Percentiles rank a stretch among this genome's conserved stretches.
These are phyloP conservation scores for Ailurus styani DNA, from an alignment of 2,113 vertebrate species.

Conservation along the genomic window DNA sequence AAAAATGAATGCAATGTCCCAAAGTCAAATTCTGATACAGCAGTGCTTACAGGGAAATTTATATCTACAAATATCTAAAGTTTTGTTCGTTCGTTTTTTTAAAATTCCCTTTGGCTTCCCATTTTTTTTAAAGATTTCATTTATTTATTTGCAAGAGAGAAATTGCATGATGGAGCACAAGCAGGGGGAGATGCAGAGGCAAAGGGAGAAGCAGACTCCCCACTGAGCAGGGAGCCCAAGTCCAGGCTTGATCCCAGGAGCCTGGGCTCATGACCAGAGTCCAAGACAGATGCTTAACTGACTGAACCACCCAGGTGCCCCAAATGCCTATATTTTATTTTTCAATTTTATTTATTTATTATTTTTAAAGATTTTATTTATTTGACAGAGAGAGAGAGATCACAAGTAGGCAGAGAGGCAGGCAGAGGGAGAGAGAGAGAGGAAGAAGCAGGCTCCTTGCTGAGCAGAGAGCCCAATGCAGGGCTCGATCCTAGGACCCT, in stretches of 20 bases:
- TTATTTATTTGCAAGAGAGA: too few species aligned
- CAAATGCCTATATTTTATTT: too few species aligned
- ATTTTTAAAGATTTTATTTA: not conserved
- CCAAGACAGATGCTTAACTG: too few species aligned
- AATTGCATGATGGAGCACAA: too few species aligned
- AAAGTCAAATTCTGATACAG: not conserved
- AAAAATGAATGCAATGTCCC: not conserved
- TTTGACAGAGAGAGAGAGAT: not conserved
- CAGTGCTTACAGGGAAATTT: not conserved
- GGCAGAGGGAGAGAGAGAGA: not conserved
- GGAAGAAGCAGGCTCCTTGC: not conserved
- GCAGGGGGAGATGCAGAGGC: too few species aligned
- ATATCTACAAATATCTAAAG: not conserved
- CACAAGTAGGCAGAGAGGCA: not conserved
- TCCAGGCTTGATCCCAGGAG: too few species aligned
- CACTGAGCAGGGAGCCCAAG: too few species aligned
- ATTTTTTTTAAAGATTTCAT: too few species aligned
- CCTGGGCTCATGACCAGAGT: too few species aligned
- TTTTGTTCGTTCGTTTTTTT: not conserved
- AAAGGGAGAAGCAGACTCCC: too few species aligned
- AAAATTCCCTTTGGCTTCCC: not conserved
- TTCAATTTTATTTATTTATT: too few species aligned
- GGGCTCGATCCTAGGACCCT: not conserved
- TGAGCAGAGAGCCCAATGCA: not conserved
- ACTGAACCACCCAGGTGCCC: too few species aligned